Evolutionary conservation across 1,140 invertebrate species (phyloP), one percentile per base, ranked within the genome.

Genomic region (Danaus melanippus): DNA sequence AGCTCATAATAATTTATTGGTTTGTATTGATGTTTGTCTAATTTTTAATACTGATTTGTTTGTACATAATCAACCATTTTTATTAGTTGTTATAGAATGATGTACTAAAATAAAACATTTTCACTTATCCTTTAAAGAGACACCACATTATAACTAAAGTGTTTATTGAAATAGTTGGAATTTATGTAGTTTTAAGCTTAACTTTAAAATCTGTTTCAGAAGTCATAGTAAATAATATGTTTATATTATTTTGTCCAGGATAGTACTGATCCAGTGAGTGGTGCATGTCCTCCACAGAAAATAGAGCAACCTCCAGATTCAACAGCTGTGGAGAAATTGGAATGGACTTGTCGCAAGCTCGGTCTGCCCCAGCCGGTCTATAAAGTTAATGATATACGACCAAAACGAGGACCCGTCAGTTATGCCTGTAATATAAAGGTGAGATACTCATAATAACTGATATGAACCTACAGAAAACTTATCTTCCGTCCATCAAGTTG

Each of bases 331-430:
- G 66, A 60, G 7, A 84, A 82, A 67, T 56, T 86, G 39, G 81
- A 82, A 56, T 86, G 81, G 81, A 84, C 74, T 8, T 84, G 84
- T 65, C 74, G 70, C 41, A 84, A 82, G 65, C 58, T 86, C 9
- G 81, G 81, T 9, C 64, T 86, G n/a, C 76, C 76, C 11, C 67
- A 72, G 49, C 83, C 83, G 2, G 74, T 80, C 0, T 84, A 68
- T 51, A 86, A 82, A 55, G 60, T 77, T 7, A 64, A 66, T 12
- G 72, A 83, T 42, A 51, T 70, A 21, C 41, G 67, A 46, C 75
- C 74, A 0, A 82, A 79, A 60, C 63, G 66, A 4, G 79, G 70
- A 49, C 73, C 76, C 10, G 61, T 70, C 6, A 74, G 21, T 9
- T 87, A 76, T 55, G 69, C 80, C 55, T 83, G 83, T 51, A 78